These are phyloP conservation scores for Phymanthus crucifer DNA, from an alignment of 92 coral and sea anemone species.

Conservation along the genomic window DNA sequence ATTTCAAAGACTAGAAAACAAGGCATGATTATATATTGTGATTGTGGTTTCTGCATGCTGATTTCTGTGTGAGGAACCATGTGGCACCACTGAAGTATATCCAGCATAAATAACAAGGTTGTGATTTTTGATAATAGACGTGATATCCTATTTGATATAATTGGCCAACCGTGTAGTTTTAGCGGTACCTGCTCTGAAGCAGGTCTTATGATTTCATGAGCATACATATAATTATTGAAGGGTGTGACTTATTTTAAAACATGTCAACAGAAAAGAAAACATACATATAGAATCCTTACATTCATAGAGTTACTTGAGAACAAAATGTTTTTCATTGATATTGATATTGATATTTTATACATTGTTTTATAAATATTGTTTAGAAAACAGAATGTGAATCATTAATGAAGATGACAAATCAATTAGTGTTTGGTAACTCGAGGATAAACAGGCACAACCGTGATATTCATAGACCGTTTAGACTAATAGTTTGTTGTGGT, in stretches of 20 bases:
- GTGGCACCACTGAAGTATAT: too few species aligned
- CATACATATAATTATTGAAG: not conserved
- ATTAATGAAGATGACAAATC: not conserved
- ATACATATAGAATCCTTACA: not conserved
- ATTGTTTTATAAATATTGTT: not conserved
- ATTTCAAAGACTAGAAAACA: too few species aligned
- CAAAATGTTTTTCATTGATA: not conserved
- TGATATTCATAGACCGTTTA: not conserved
- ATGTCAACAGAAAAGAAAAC: not conserved
- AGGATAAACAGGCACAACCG: not conserved
- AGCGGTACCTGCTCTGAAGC: not conserved
- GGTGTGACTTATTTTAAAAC: constrained; percentile 10
- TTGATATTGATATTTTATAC: not conserved
- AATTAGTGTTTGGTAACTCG: not conserved
- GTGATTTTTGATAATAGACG: not conserved
- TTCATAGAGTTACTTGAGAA: not conserved
- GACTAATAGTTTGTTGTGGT: not conserved
- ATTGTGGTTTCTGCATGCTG: not conserved
- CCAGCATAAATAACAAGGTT: not conserved
- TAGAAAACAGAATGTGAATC: not conserved
- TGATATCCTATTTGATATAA: not conserved
- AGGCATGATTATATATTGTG: not conserved
- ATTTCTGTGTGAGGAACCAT: too few species aligned
- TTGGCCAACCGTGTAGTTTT: not conserved
- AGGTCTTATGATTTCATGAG: not conserved